Evolutionary conservation across 1,140 invertebrate genomes (phyloP).

Genomic region (Nasonia giraulti): DNA sequence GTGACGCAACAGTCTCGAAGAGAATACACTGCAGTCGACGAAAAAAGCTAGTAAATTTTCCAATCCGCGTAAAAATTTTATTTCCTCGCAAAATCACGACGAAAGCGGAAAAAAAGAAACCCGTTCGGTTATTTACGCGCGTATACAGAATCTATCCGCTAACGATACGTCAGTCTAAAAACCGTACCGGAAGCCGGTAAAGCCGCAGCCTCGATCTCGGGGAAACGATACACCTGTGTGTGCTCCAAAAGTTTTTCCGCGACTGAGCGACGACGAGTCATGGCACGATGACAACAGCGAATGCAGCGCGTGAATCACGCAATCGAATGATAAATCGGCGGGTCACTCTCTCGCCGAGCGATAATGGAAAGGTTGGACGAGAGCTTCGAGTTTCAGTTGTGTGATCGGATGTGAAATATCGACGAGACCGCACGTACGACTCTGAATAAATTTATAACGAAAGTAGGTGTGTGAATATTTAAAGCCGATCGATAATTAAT

Average conservation of each 20-base stretch:
- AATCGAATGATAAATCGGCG: constrained; percentile 38
- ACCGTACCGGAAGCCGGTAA: neutral
- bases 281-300: neutral
- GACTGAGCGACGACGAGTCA: neutral
- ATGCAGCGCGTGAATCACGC: constrained; percentile 31
- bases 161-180: neutral
- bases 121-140: neutral
- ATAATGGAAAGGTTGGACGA: constrained; percentile 16
- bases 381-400: too few species aligned
- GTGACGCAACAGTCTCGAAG: neutral
- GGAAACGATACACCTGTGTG: neutral
- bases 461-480: too few species aligned
- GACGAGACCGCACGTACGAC: too few species aligned
- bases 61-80: neutral
- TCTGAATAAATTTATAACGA: too few species aligned
- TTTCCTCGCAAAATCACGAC: neutral
- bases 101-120: neutral
- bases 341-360: neutral
- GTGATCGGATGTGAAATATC: too few species aligned
- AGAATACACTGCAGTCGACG: neutral
- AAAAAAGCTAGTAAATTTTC: too few species aligned
- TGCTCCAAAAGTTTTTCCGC: constrained; percentile 3
- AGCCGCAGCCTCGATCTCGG: neutral
- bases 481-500: too few species aligned
- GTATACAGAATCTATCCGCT: neutral